Conservation (phyloP, 2,888 invertebrate genomes). For the Eilema caniola region DNA sequence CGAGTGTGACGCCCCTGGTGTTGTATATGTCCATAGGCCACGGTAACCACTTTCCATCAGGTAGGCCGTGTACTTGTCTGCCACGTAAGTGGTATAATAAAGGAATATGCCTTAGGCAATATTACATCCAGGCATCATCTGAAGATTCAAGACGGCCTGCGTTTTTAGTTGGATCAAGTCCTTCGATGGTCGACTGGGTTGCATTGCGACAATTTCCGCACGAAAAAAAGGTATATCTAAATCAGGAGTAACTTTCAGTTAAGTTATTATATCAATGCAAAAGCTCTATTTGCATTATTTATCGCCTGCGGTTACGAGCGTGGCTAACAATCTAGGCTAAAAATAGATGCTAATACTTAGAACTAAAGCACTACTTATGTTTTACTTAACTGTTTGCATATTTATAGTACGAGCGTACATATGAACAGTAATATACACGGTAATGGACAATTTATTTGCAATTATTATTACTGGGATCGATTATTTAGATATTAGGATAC, state of each 20-base stretch:
- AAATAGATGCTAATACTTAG: slow-evolving; percentile 70
- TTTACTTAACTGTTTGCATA: slow-evolving; percentile 51
- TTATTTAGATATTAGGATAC: slow-evolving; percentile 8
- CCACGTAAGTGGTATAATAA: too few species aligned
- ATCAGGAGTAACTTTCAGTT: slow-evolving; percentile 45
- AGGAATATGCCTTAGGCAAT: too few species aligned
- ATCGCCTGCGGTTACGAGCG: slow-evolving; percentile 68
- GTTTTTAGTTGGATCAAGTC: too few species aligned
- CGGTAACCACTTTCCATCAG: too few species aligned
- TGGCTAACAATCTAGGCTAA: slow-evolving; percentile 73
- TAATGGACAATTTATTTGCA: slow-evolving; percentile 29
- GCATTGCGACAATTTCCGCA: too few species aligned
- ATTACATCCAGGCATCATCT: too few species aligned
- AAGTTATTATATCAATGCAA: slow-evolving; percentile 59
- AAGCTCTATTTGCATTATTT: slow-evolving; percentile 72
- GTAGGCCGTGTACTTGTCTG: too few species aligned
- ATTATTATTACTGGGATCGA: slow-evolving; percentile 35
- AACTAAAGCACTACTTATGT: slow-evolving; percentile 61
- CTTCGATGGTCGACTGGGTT: too few species aligned
- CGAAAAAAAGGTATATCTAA: slow-evolving; percentile 8
- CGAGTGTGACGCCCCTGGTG: too few species aligned
- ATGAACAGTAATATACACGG: slow-evolving; percentile 30
- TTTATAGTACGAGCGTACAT: slow-evolving; percentile 48
- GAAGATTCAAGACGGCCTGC: too few species aligned
- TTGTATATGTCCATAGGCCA: too few species aligned